Conservation (phyloP, 2,888 invertebrate species). For the Cryptus viduatorius region DNA sequence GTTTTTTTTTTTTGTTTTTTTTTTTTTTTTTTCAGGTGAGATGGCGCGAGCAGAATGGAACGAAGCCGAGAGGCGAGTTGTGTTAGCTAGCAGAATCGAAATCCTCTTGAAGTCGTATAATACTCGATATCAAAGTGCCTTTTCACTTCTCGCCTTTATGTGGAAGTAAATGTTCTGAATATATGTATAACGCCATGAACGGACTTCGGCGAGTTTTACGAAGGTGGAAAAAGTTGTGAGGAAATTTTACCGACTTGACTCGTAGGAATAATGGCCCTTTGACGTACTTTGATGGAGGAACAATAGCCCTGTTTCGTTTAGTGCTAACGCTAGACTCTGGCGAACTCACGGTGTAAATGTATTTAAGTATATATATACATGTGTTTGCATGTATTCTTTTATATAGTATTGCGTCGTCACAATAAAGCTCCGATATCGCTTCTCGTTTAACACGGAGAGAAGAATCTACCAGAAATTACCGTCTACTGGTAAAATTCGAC, state of each 20-base stretch:
- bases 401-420: not conserved
- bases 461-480: no score
- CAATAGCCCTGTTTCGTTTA: constrained; percentile 44
- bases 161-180: constrained; percentile 54
- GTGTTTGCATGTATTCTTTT: not conserved
- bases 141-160: constrained; percentile 31
- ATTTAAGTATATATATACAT: constrained; percentile 17
- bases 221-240: constrained; percentile 43
- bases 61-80: not conserved
- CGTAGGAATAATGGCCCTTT: constrained; percentile 62
- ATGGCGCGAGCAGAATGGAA: not conserved
- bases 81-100: constrained; percentile 31
- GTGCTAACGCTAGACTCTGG: not conserved
- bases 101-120: constrained; percentile 36
- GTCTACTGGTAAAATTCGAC: no score
- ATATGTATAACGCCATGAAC: constrained; percentile 50
- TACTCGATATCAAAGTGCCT: constrained; percentile 51
- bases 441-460: not conserved
- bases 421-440: not conserved
- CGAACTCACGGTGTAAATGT: not conserved
- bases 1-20: not conserved
- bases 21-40: not conserved
- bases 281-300: constrained; percentile 58
- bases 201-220: constrained; percentile 37
- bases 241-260: constrained; percentile 55